phyloP scores from a whole-genome alignment of 2,113 vertebrate genomes.

The Uropsilus gracilis region DNA sequence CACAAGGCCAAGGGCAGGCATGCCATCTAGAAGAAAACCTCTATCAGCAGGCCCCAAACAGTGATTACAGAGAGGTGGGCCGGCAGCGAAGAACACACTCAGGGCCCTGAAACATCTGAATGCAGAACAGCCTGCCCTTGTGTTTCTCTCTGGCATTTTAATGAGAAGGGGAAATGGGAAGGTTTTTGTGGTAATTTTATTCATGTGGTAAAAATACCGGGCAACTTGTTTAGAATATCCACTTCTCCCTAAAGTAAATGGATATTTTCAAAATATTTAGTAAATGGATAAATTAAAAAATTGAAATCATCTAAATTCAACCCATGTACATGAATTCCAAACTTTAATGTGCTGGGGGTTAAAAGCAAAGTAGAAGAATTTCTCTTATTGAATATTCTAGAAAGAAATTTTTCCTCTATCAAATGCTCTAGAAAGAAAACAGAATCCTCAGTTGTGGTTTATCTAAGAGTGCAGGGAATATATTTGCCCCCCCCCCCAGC shows the following conservation, averaged over 20 bases:
- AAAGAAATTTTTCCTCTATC: not conserved
- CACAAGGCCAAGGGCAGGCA: conserved; percentile 81
- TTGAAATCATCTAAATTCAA: conserved; percentile 14
- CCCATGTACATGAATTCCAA: not conserved
- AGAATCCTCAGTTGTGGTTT: not conserved
- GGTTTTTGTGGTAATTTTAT: conserved; percentile 69
- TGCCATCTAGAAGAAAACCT: conserved; percentile 48
- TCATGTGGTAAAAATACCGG: conserved; percentile 73
- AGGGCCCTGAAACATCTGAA: not conserved
- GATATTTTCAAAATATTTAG: not conserved
- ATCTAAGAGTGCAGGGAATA: not conserved
- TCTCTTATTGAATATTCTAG: not conserved
- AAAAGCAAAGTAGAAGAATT: conserved; percentile 12
- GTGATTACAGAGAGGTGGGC: conserved; percentile 79
- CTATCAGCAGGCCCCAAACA: conserved; percentile 63
- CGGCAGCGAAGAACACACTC: conserved; percentile 65
- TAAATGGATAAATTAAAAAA: not conserved
- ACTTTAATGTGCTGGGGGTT: not conserved
- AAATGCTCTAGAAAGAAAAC: not conserved
- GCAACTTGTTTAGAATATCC: conserved; percentile 53
- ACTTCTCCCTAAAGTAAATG: not conserved
- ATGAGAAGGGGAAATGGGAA: conserved; percentile 73
- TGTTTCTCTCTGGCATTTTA: conserved; percentile 71
- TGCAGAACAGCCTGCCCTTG: conserved; percentile 35
- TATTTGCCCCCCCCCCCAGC: not conserved